Percentiles rank a stretch among this genome's conserved stretches.
Conservation (phyloP, 2,888 invertebrate species). For the Lacanobia wlatinum region DNA sequence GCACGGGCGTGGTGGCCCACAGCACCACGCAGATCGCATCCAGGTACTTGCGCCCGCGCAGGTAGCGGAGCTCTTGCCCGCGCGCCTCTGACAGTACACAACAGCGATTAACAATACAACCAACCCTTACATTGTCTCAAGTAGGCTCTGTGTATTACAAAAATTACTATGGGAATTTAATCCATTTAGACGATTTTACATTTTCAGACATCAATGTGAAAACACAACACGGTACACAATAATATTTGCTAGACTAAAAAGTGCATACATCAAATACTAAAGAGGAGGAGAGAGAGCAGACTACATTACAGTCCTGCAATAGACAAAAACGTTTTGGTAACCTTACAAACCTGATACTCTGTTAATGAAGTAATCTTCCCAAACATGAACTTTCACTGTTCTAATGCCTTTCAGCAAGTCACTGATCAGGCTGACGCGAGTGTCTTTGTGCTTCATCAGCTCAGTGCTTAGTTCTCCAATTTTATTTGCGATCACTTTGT, state of each 20-base stretch:
- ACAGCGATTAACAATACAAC: neutral
- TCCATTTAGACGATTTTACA: neutral
- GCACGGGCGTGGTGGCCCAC: constrained; percentile 99
- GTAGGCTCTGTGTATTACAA: neutral
- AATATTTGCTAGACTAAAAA: neutral
- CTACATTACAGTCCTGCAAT: neutral
- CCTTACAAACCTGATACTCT: constrained; percentile 91
- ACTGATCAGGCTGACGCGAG: constrained; percentile 95
- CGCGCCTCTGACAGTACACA: constrained; percentile 90
- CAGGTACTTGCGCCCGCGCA: constrained; percentile 97
- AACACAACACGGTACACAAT: neutral
- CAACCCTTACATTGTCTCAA: neutral
- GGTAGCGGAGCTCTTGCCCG: constrained; percentile 93
- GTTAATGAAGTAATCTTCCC: constrained; percentile 96
- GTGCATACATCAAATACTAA: no score
- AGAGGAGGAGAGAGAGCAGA: neutral
- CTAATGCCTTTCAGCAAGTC: constrained; percentile 97
- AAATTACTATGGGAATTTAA: neutral
- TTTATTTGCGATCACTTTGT: constrained; percentile 96
- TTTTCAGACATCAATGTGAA: neutral
- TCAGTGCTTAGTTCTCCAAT: constrained; percentile 96
- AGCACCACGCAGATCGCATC: constrained; percentile 99
- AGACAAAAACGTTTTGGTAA: neutral
- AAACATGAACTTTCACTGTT: constrained; percentile 97
- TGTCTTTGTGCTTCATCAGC: constrained; percentile 98